These are phyloP conservation scores for Edolisoma coerulescens DNA, from an alignment of 2,113 vertebrate species.

Conservation along the genomic window DNA sequence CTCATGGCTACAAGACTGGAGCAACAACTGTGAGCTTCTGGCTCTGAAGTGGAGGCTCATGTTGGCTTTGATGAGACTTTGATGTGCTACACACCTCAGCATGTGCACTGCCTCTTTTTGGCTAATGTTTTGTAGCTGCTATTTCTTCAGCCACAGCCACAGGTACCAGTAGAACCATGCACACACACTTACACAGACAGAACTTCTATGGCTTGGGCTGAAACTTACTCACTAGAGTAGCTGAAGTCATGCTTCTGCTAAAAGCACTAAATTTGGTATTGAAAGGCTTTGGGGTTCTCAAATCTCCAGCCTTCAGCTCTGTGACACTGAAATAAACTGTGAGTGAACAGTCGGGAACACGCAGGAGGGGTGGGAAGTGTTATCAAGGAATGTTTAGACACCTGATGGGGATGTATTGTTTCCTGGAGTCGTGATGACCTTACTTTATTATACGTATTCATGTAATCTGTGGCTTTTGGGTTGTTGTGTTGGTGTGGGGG, in stretches of 20 bases:
- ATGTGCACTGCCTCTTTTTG: not conserved
- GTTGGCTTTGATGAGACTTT: not conserved
- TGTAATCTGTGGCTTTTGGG: not conserved
- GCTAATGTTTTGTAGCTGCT: not conserved
- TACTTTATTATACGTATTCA: not conserved
- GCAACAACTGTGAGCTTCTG: not conserved
- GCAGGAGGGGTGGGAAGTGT: not conserved
- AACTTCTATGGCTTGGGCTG: not conserved
- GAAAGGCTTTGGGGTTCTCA: not conserved
- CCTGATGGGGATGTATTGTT: not conserved
- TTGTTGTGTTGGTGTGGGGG: not conserved
- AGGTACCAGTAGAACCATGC: rapidly evolving
- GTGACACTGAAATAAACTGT: not conserved
- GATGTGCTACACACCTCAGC: not conserved
- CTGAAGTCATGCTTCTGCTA: not conserved
- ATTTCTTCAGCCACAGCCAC: not conserved
- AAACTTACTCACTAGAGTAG: not conserved
- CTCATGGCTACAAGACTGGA: not conserved
- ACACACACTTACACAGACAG: rapidly evolving
- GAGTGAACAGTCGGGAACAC: not conserved
- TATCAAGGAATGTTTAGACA: not conserved
- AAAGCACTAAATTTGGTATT: not conserved
- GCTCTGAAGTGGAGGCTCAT: not conserved
- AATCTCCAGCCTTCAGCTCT: not conserved
- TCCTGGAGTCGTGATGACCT: not conserved